Conservation (phyloP, 2,113 vertebrate genomes). For the Patagioenas fasciata region DNA sequence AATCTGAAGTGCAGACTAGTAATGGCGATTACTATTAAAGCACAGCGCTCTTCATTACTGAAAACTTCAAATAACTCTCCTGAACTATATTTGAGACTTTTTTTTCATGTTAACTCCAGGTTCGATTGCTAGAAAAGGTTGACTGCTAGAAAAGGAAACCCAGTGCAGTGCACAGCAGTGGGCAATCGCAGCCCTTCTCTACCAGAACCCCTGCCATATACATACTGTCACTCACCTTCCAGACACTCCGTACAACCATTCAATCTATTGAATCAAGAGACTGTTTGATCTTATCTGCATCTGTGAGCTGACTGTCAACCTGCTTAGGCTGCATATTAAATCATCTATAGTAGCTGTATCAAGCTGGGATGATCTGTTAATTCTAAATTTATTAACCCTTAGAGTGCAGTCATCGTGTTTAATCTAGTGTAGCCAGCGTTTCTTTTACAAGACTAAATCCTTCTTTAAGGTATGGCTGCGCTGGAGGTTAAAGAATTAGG, state of each 20-base stretch:
- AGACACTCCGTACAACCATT: slow-evolving; percentile 75
- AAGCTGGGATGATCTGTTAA: slow-evolving; percentile 86
- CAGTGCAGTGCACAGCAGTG: slow-evolving; percentile 61
- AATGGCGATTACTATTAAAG: slow-evolving; percentile 57
- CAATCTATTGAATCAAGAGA: slow-evolving; percentile 81
- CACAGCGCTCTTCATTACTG: slow-evolving; percentile 39
- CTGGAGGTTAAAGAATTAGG: slow-evolving; percentile 69
- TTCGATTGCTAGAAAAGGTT: slow-evolving; percentile 62
- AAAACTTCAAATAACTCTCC: slow-evolving; percentile 69
- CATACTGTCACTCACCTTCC: slow-evolving; percentile 76
- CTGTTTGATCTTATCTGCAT: slow-evolving; percentile 86
- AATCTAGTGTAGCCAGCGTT: slow-evolving; percentile 79
- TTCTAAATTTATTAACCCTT: slow-evolving; percentile 89
- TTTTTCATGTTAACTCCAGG: slow-evolving; percentile 2
- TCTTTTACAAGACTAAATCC: slow-evolving; percentile 78
- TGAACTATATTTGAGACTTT: slow-evolving; percentile 38
- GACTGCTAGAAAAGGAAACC: slow-evolving; percentile 68
- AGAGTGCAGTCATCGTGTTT: slow-evolving; percentile 80
- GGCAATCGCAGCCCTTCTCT: slow-evolving; percentile 62
- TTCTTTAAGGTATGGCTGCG: slow-evolving; percentile 68
- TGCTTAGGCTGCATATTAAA: slow-evolving; percentile 84
- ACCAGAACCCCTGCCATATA: slow-evolving; percentile 68
- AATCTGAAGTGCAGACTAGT: slow-evolving; percentile 25
- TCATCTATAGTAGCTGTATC: slow-evolving; percentile 83
- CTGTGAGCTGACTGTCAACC: slow-evolving; percentile 85